Base-by-base conservation (phyloP, 2,113 vertebrate species). In the Paratilapia polleni region DNA sequence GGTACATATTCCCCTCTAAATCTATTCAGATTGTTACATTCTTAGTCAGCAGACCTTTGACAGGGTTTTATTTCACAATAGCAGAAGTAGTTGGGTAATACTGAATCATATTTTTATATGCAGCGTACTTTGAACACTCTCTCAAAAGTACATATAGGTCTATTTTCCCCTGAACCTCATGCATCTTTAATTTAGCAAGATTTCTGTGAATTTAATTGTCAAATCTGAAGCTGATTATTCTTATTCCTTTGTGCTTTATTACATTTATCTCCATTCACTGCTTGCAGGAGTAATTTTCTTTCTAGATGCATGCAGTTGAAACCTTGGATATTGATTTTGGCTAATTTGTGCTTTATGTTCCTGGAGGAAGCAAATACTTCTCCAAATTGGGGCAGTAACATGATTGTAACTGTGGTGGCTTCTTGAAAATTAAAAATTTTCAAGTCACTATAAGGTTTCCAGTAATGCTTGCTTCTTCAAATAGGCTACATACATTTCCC, bases 231-330 rank as follows among this genome's bases (percentile, higher is more conserved):
- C 20, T 73, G 47, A 49, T 49, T 7, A 17, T 49, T 31, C 14
- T 52, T 31, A n/a, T 73, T 31, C 49, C 49, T 47, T 2, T 52
- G 6, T 5, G 31, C 24, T 52, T 49, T 4, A 47, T 49, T 17
- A 14, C 14, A 43, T 66, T 8, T 2, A 66, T 26, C 24, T 68
- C n/a, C 5, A 26, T 11, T n/a, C 43, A 2, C 63, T 43, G 0
- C 38, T 68, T 68, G 63, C 38, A 68, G 22, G 0, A 68, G 38
- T 47, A 68, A 24, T 26, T 26, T 0, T 43, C 0, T 43, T 43
- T 43, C 63, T 38, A 47, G 41, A 17, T 0, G 0, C 17, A 5
- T 6, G 34, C 34, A 34, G 47, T n/a, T n/a, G 68, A n/a, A 70
- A 31, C 26, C 43, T n/a, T 52, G 6, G 17, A 24, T 52, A 12